Conservation (phyloP, 2,113 vertebrate genomes). For the Coptodon bakossiorum region DNA sequence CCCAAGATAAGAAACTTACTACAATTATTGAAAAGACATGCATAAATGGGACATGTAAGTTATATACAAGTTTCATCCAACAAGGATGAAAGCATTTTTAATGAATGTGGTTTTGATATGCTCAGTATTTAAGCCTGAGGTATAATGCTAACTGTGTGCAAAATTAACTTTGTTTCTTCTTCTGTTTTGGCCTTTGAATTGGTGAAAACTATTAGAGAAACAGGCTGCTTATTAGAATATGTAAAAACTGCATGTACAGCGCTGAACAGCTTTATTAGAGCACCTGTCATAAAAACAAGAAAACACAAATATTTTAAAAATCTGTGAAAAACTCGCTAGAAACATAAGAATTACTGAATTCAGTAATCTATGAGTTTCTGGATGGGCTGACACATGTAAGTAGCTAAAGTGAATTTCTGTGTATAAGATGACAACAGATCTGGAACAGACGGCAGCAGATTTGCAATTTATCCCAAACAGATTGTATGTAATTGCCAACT, state of each 20-base stretch:
- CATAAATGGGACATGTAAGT: neutral
- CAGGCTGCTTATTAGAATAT: neutral
- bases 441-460: neutral
- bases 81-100: neutral
- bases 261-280: neutral
- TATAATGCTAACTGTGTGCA: neutral
- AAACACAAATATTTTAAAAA: neutral
- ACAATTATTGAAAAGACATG: neutral
- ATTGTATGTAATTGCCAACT: neutral
- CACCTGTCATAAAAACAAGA: accelerated
- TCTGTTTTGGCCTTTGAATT: neutral
- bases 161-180: neutral
- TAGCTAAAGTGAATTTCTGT: neutral
- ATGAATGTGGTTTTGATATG: neutral
- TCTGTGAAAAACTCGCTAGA: neutral
- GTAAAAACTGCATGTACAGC: neutral
- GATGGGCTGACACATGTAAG: neutral
- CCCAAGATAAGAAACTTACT: neutral
- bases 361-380: neutral
- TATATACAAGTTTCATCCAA: neutral
- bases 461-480: neutral
- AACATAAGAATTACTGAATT: neutral
- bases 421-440: neutral
- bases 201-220: neutral
- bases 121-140: neutral